Percentiles rank a stretch among this genome's conserved stretches.
These are phyloP conservation scores for Parambassis ranga DNA, from an alignment of 2,797 vertebrate species.

Conservation along the genomic window DNA sequence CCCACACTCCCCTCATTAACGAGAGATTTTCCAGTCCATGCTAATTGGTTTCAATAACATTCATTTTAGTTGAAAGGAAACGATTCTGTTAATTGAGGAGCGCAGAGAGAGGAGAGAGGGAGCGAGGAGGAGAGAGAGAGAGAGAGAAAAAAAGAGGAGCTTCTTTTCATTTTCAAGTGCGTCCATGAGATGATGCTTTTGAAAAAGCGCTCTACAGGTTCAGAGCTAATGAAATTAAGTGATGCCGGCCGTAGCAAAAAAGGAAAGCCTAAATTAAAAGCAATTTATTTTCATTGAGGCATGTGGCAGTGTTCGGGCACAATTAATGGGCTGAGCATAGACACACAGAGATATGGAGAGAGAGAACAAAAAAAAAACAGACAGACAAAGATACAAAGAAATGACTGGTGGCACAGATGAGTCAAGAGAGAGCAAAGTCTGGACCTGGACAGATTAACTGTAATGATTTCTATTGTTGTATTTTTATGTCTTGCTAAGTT, in stretches of 20 bases:
- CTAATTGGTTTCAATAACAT: conserved; percentile 99
- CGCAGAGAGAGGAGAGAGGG: conserved; percentile 75
- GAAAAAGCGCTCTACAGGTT: conserved; percentile 96
- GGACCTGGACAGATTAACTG: conserved; percentile 58
- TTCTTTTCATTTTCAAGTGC: conserved; percentile 97
- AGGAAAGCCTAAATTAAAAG: conserved; percentile 95
- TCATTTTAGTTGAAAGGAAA: conserved; percentile 99
- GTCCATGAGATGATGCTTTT: conserved; percentile 91
- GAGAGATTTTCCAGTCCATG: conserved; percentile 99
- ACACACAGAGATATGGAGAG: conserved; percentile 55
- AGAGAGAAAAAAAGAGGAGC: conserved; percentile 39
- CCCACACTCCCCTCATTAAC: conserved; percentile 99
- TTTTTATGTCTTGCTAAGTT: conserved; percentile 20
- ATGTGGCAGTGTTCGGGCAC: conserved; percentile 91
- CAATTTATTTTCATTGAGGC: conserved; percentile 98
- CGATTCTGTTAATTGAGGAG: conserved; percentile 99
- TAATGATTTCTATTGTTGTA: conserved; percentile 47
- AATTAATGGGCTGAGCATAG: conserved; percentile 87
- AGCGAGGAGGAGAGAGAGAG: conserved; percentile 16
- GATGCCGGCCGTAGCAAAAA: conserved; percentile 87
- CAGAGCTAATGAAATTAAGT: conserved; percentile 98
- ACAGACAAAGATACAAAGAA: conserved; percentile 64
- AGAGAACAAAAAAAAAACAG: conserved; percentile 33
- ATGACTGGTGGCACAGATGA: conserved; percentile 62
- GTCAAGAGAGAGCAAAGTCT: conserved; percentile 57